Percentiles rank a stretch among this genome's conserved stretches.
phyloP scores from a whole-genome alignment of 2,113 vertebrate species.

The Anhinga anhinga region DNA sequence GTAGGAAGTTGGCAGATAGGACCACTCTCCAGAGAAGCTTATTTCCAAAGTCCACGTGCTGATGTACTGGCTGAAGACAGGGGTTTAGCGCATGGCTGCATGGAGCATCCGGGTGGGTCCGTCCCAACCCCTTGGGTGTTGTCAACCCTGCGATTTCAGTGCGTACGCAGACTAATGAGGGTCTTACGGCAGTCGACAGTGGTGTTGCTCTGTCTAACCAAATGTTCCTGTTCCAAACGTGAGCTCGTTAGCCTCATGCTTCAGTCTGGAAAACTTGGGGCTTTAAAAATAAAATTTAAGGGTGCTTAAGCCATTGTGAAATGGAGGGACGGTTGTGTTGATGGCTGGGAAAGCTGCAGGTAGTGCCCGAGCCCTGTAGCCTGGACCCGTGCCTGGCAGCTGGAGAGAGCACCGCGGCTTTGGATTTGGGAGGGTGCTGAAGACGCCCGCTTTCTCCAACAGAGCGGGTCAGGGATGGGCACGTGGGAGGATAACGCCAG shows the following conservation, averaged over 20 bases:
- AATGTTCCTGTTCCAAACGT: fast-evolving
- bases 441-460: fast-evolving
- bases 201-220: not conserved
- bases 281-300: not conserved
- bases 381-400: not conserved
- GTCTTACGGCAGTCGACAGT: not conserved
- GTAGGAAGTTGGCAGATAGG: not conserved
- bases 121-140: not conserved
- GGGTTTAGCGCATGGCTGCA: not conserved
- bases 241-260: not conserved
- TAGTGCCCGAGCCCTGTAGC: fast-evolving
- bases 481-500: fast-evolving
- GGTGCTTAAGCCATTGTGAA: not conserved
- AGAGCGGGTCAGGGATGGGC: not conserved
- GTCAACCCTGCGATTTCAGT: fast-evolving
- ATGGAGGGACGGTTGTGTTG: not conserved
- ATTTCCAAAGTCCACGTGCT: fast-evolving
- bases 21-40: too few species aligned
- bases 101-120: fast-evolving
- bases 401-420: fast-evolving
- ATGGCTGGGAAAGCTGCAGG: not conserved
- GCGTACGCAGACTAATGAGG: fast-evolving
- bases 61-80: not conserved
- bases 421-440: not conserved
- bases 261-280: not conserved